These are phyloP conservation scores for Conistra vaccinii DNA, from an alignment of 2,888 invertebrate species.

Conservation along the genomic window DNA sequence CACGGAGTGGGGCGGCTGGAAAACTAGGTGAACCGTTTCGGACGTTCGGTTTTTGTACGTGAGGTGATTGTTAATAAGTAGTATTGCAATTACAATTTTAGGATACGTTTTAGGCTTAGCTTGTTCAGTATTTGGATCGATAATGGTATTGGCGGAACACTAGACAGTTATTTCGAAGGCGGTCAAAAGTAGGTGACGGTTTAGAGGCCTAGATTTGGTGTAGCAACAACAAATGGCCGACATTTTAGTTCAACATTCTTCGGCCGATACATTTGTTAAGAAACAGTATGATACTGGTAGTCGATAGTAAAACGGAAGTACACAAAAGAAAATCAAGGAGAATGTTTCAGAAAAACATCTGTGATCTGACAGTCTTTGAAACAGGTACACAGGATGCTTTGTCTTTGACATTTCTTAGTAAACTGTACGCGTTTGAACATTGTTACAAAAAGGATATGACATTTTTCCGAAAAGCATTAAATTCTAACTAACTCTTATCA, in stretches of 20 bases:
- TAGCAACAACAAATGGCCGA: slow-evolving; percentile 15
- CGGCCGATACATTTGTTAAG: neutral
- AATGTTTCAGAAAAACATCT: slow-evolving; percentile 46
- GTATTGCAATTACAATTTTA: slow-evolving; percentile 70
- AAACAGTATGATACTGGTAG: slow-evolving; percentile 14
- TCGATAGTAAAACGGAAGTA: slow-evolving; percentile 21
- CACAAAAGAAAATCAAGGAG: slow-evolving; percentile 31
- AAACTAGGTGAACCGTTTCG: slow-evolving; percentile 88
- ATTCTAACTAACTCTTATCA: neutral
- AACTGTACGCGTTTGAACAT: slow-evolving; percentile 20
- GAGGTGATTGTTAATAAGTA: slow-evolving; percentile 72
- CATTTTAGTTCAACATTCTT: slow-evolving; percentile 21
- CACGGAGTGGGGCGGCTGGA: slow-evolving; percentile 83
- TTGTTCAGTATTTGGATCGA: slow-evolving; percentile 38
- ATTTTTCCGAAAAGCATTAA: neutral
- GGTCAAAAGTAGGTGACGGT: slow-evolving; percentile 28
- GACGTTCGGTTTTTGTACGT: slow-evolving; percentile 76
- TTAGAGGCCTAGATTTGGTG: slow-evolving; percentile 47
- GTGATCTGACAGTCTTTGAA: slow-evolving; percentile 42
- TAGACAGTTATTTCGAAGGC: slow-evolving; percentile 32
- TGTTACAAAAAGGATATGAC: slow-evolving; percentile 15
- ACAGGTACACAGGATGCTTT: slow-evolving; percentile 34
- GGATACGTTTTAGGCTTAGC: slow-evolving; percentile 46
- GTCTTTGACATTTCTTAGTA: slow-evolving; percentile 38
- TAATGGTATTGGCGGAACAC: slow-evolving; percentile 33